phyloP scores from a whole-genome alignment of 2,797 vertebrate species.

The Sparus aurata region DNA sequence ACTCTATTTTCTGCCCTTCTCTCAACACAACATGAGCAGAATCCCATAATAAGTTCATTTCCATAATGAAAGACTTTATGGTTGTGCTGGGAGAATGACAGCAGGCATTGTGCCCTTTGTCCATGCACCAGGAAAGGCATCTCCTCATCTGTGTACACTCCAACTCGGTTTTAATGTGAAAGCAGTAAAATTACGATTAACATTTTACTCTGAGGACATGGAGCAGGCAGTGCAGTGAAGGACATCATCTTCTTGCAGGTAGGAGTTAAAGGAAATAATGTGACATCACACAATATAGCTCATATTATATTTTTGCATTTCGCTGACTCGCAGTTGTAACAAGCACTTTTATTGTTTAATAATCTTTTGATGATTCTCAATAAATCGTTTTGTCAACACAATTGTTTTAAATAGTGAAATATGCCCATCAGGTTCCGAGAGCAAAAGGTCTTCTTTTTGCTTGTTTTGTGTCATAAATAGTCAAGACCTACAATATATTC shows the following conservation, averaged over 20 bases:
- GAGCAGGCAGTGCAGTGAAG: neutral
- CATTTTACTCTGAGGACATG: neutral
- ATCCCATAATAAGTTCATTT: constrained; percentile 37
- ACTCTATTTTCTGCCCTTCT: constrained; percentile 17
- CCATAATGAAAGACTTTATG: constrained; percentile 35
- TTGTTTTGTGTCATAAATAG: no score
- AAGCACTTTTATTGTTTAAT: neutral
- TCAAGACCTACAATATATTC: no score
- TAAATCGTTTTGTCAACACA: no score
- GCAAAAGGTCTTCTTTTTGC: no score
- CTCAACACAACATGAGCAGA: constrained; percentile 13
- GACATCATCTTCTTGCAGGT: neutral
- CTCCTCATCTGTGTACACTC: constrained; percentile 26
- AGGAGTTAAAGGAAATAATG: neutral
- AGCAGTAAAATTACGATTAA: constrained; percentile 39
- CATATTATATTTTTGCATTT: neutral
- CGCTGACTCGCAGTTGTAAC: neutral
- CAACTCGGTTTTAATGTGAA: constrained; percentile 27
- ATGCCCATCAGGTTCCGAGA: no score
- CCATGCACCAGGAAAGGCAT: constrained; percentile 30
- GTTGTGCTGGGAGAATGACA: constrained; percentile 30
- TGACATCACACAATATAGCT: neutral
- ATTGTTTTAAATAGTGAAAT: no score
- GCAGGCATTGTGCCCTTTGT: constrained; percentile 45
- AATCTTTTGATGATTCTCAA: neutral